Evolutionary conservation across 2,797 vertebrate species (phyloP), one percentile per base, ranked within the genome.

Genomic region (Helarctos malayanus): DNA sequence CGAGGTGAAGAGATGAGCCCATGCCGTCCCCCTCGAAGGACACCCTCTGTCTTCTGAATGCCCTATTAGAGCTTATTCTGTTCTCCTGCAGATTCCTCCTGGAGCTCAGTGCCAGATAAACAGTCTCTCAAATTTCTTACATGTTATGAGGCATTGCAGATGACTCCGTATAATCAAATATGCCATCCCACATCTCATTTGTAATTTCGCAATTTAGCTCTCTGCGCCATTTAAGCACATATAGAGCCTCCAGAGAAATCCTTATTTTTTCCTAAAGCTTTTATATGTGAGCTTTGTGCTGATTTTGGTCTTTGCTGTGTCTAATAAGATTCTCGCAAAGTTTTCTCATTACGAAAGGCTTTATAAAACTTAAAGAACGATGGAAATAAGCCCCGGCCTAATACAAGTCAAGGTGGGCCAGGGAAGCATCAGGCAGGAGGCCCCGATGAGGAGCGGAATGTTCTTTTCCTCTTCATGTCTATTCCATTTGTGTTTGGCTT

Each of bases 191-290:
- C 95, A 97, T 98, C 97, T 97, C 94, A 95, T 97, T 97, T 97
- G 96, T 98, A 97, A 98, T 98, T 97, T 98, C 91, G 97, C 97
- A 97, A 97, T 98, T 98, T 98, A 98, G 97, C 93, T 98, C 91
- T 97, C 98, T 86, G 96, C 13, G 0, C 92, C 97, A 98, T 98
- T 98, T 98, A 98, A 98, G 96, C 96, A 97, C 95, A 97, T 89
- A 96, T 76, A 96, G 61, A 96, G 69, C 93, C 97, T 97, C 97
- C 73, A 56, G 97, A 98, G 97, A 96, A 98, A 97, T 94, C 59
- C 92, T 96, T 82, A 80, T 91, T 97, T 96, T 97, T 94, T 81
- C 52, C 88, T 89, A 97, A 97, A 96, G 96, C 96, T 96, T 98
- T 97, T 96, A 87, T 85, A 96, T 97, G 94, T 97, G 96, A 95